Evolutionary conservation across 2,113 vertebrate genomes (phyloP).

Genomic region (Tyrannus savana): DNA sequence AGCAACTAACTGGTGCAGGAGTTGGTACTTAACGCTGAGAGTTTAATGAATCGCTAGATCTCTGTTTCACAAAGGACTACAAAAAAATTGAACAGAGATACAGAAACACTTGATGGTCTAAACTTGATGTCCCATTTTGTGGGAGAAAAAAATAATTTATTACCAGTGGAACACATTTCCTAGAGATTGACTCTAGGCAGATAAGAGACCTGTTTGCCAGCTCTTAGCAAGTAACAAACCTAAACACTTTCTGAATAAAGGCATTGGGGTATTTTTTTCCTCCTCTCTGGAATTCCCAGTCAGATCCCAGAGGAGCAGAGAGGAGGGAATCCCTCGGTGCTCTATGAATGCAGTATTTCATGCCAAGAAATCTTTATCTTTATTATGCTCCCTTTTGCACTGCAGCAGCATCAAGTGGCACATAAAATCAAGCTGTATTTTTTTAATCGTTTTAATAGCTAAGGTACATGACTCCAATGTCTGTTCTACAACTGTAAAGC

Average conservation of each 20-base stretch:
- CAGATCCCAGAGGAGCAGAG: neutral
- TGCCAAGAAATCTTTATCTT: neutral
- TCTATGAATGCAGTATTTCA: neutral
- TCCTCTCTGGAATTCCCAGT: neutral
- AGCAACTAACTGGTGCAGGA: neutral
- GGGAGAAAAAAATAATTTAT: neutral
- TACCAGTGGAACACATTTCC: neutral
- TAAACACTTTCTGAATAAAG: neutral
- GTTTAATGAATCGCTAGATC: neutral
- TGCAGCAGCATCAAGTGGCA: neutral
- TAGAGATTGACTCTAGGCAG: neutral
- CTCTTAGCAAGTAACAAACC: neutral
- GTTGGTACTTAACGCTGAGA: neutral
- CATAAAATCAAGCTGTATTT: neutral
- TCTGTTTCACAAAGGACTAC: neutral
- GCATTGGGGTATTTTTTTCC: neutral
- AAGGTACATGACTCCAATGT: neutral
- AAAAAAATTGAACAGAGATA: neutral
- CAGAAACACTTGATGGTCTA: neutral
- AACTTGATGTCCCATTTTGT: neutral
- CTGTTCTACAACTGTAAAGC: neutral
- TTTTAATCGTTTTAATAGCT: neutral
- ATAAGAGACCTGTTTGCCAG: neutral
- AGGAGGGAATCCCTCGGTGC: neutral
- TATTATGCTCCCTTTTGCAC: neutral